Percentiles rank a stretch among this genome's conserved stretches.
Conservation (phyloP, 1,140 invertebrate genomes). For the Drosophila nigrodunni region DNA sequence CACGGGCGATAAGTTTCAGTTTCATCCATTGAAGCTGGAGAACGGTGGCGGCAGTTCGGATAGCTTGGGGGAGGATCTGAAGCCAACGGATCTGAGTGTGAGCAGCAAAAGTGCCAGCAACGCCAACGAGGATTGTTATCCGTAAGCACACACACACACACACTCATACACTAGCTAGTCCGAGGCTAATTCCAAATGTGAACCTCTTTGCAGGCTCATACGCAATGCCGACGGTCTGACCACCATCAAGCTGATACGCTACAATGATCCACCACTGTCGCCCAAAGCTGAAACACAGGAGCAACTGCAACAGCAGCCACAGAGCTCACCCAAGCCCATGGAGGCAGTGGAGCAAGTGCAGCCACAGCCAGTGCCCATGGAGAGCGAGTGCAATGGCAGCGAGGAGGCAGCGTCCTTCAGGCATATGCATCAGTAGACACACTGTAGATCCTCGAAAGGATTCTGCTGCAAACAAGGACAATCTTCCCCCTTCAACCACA, state of each 20-base stretch:
- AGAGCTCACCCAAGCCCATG: constrained; percentile 64
- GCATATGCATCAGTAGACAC: constrained; percentile 67
- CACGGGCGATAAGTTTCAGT: constrained; percentile 73
- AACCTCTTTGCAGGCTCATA: constrained; percentile 70
- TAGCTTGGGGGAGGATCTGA: constrained; percentile 84
- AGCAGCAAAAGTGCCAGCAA: constrained; percentile 55
- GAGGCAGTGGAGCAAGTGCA: constrained; percentile 49
- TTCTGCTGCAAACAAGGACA: constrained; percentile 18
- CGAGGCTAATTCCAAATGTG: constrained; percentile 32
- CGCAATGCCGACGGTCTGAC: constrained; percentile 84
- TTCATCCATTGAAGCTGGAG: constrained; percentile 79
- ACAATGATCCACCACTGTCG: constrained; percentile 65
- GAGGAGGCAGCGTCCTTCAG: constrained; percentile 57
- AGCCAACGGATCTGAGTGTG: constrained; percentile 86
- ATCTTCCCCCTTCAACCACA: constrained; percentile 27
- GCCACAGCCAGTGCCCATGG: constrained; percentile 72
- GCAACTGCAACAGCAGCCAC: constrained; percentile 7
- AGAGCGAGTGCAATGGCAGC: constrained; percentile 69
- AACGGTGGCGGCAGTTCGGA: constrained; percentile 57
- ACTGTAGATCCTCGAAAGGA: neutral
- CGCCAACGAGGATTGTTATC: constrained; percentile 77
- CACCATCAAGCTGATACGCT: constrained; percentile 84
- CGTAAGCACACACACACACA: constrained; percentile 57
- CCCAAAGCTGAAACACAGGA: constrained; percentile 59
- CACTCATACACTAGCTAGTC: constrained; percentile 1